Evolutionary conservation across 2,113 vertebrate species (phyloP).

Genomic region (Eulacestoma nigropectus): DNA sequence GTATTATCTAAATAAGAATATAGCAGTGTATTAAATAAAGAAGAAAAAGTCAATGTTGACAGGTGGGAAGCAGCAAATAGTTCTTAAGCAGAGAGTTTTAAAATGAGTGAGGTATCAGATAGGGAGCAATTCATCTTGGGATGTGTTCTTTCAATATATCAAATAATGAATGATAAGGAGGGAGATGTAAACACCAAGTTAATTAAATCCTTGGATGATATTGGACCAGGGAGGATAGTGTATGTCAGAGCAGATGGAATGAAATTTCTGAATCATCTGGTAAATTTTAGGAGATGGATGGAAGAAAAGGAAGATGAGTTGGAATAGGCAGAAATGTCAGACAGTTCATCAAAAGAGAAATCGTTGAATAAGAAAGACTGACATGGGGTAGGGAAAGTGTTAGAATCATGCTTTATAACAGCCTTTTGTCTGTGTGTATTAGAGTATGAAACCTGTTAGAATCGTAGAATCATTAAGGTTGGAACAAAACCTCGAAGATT

Average conservation of each 20-base stretch:
- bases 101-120: background rate
- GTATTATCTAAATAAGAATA: background rate
- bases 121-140: background rate
- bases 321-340: background rate
- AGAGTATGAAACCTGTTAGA: background rate
- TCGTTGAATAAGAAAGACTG: background rate
- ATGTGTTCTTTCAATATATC: background rate
- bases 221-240: background rate
- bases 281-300: background rate
- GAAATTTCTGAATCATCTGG: background rate
- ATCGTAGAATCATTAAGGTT: background rate
- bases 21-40: background rate
- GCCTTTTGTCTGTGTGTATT: background rate
- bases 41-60: background rate
- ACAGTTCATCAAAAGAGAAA: background rate
- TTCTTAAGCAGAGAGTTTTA: background rate
- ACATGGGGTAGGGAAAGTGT: background rate
- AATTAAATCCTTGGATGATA: background rate
- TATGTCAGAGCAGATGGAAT: background rate
- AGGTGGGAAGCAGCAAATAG: background rate
- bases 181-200: conserved; percentile 1
- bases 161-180: background rate
- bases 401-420: background rate
- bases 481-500: background rate
- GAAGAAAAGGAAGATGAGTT: background rate